phyloP scores from a whole-genome alignment of 1,140 invertebrate species.

The Oreohelix idahoensis region DNA sequence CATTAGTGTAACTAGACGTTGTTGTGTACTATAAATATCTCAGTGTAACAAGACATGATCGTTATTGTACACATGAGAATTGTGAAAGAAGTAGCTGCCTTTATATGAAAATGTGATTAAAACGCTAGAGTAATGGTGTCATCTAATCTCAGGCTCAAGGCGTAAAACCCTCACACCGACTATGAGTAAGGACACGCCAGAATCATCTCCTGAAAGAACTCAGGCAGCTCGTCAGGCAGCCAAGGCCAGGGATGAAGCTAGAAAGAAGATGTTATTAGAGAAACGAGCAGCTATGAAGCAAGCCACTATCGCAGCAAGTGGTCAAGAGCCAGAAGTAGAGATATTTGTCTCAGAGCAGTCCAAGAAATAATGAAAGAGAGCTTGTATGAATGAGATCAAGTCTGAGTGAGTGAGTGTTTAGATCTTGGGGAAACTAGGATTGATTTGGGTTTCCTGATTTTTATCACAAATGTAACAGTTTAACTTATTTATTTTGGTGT shows the following conservation, averaged over 20 bases:
- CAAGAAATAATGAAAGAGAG: conserved; percentile 30
- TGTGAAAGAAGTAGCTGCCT: too few relatives aligned
- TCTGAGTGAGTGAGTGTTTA: too few relatives aligned
- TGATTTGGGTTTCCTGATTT: too few relatives aligned
- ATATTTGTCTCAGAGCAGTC: conserved; percentile 60
- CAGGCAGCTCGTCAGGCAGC: conserved; percentile 74
- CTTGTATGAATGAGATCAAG: too few relatives aligned
- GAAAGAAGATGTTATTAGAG: conserved; percentile 86
- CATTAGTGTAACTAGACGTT: too few relatives aligned
- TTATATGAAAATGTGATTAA: too few relatives aligned
- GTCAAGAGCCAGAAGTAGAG: conserved; percentile 55
- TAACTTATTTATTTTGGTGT: too few relatives aligned
- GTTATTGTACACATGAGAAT: too few relatives aligned
- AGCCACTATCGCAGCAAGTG: conserved; percentile 59
- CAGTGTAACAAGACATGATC: too few relatives aligned
- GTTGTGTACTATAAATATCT: too few relatives aligned
- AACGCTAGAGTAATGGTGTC: neutral
- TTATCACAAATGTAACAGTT: too few relatives aligned
- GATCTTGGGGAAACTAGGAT: too few relatives aligned
- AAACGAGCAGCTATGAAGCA: conserved; percentile 78
- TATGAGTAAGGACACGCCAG: conserved; percentile 59
- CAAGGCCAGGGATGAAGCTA: conserved; percentile 82
- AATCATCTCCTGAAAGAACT: conserved; percentile 67
- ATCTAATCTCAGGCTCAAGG: conserved; percentile 53
- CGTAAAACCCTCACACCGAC: conserved; percentile 54